Base-by-base conservation (phyloP, 64 coral and sea anemone genomes). In the Montipora efflorescens region DNA sequence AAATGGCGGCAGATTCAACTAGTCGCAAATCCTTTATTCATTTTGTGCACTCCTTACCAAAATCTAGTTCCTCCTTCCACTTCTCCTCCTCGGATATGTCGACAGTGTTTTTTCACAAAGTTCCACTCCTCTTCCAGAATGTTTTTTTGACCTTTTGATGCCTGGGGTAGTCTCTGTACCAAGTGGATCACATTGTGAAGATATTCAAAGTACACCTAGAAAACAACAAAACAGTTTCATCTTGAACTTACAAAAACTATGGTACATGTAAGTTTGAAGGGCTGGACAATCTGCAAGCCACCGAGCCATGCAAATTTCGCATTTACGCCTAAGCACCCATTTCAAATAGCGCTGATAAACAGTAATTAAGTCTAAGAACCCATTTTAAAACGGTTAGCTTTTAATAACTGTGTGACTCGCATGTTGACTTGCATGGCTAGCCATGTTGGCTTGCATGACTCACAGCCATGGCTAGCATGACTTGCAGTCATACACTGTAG, bases 201-300 rank as follows among this genome's bases (percentile, higher is more conserved):
- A 81, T 98, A 98, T 45, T 98, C 94, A 95, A 95, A 98, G 82
- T 98, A 98, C 18, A 98, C 97, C 97, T 98, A 80, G 64, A 87
- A 50, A 74, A 23, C 43, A 8, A 77, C 23, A 58, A 12, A 7
- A 23, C 49, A 36, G 36, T 36, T 36, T 2, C 36, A 36, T 36
- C 36, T 36, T 57, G 3, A 13, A 19, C 11, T 82, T 18, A 82
- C 12, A 78, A 18, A 15, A 78, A 44, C 36, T 36, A 36, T 2
- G 36, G 36, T 36, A 36, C 36, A 36, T 36, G 36, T 36, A 36
- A 36, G 0, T 36, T 36, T 36, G 36, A 36, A 36, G 36, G 36
- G 36, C 36, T 36, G 36, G 36, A 36, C 36, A 36, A 36, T 36
- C 36, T 36, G 36, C 1, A 0, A 36, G 36, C 36, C 36, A 36